Base-by-base conservation (phyloP, 2,797 vertebrate genomes). In the Rallus crepitans region DNA sequence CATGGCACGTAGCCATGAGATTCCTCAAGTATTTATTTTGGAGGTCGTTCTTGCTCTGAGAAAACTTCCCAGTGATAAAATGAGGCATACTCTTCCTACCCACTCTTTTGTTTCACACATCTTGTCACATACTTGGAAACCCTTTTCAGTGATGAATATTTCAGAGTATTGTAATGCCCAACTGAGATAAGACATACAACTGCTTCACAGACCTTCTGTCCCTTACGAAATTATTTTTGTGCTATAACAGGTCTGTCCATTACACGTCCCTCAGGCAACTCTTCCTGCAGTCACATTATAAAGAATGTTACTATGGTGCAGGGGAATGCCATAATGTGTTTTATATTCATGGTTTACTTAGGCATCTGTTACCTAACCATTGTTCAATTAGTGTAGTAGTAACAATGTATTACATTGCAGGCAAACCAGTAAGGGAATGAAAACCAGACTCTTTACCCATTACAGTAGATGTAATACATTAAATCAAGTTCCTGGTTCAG, bases 1-100 rank as follows among this genome's bases (percentile, higher is more conserved):
- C 16, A 1, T 8, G 52, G 15, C n/a, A 1, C 3, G 23, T 7
- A 6, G 28, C 42, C 27, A 7, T 25, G 33, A 23, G 24, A 19
- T 24, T 31, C 12, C 55, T 61, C 42, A 8, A 28, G n/a, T 16
- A 3, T 39, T 59, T 70, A 0, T 31, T 73, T 15, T 33, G 56
- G 55, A 37, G 56, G 37, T 7, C 27, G 2, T 4, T 64, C 19
- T 28, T 23, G 11, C 61, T 68, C 39, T 30, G 53, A 45, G 57
- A 12, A 70, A 56, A 48, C n/a, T 31, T 57, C 14, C 7, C 24
- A 15, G 2, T 4, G 57, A 8, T 35, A 8, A 31, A 57, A 37
- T 4, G 40, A 76, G 28, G 7, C 39, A 5, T 37, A 3, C 1
- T 11, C 14, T 30, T 45, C 42, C 42, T 45, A 9, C 42, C 42